These are phyloP conservation scores for Prionace glauca DNA, from an alignment of 2,797 vertebrate species.

Conservation along the genomic window DNA sequence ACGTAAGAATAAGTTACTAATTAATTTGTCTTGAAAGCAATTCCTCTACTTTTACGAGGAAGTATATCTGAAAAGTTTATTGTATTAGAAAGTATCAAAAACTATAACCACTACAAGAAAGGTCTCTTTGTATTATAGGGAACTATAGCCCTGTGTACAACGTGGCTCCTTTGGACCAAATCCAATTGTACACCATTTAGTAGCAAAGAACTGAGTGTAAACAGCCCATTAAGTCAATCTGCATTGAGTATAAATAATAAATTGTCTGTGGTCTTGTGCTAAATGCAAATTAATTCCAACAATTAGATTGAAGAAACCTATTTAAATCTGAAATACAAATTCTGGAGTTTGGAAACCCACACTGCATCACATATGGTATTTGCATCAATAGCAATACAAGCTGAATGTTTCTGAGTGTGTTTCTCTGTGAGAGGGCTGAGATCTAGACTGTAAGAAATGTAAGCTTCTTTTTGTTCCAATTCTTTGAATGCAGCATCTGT, in stretches of 20 bases:
- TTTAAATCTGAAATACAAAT: neutral
- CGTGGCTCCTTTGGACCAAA: neutral
- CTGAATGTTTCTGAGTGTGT: neutral
- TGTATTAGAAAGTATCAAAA: neutral
- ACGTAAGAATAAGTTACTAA: neutral
- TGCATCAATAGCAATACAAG: neutral
- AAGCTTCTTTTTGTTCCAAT: neutral
- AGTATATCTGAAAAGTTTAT: neutral
- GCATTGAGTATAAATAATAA: neutral
- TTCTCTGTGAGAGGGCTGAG: neutral
- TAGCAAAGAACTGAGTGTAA: neutral
- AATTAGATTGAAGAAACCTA: neutral
- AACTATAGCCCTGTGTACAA: neutral
- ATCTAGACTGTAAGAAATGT: neutral
- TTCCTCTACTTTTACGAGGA: neutral
- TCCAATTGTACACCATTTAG: neutral
- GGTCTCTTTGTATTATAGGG: neutral
- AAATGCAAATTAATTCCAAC: neutral
- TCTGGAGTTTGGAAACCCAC: neutral
- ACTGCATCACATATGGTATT: neutral
- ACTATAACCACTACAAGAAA: neutral
- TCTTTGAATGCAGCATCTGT: neutral
- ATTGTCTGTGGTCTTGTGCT: neutral
- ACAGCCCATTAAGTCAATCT: neutral
- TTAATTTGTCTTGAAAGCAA: conserved; percentile 2